Evolutionary conservation across 2,113 vertebrate genomes (phyloP).

Genomic region (Archilochus colubris): DNA sequence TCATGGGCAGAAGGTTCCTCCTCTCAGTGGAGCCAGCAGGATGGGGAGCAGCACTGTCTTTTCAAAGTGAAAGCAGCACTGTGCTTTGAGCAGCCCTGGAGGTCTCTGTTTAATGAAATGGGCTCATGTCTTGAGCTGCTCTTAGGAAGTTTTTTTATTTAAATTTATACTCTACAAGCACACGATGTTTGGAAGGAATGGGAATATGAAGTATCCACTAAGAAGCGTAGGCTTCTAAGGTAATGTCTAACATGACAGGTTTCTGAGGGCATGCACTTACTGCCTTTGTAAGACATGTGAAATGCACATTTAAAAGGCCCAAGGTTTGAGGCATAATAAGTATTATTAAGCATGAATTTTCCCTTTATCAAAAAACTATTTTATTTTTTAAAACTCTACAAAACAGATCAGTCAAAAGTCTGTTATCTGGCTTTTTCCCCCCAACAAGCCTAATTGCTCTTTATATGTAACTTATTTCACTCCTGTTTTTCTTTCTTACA

Average conservation of each 20-base stretch:
- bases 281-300: neutral
- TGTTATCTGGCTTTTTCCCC: neutral
- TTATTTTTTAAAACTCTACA: neutral
- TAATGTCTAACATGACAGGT: neutral
- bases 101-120: constrained; percentile 46
- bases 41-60: neutral
- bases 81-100: neutral
- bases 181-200: neutral
- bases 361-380: neutral
- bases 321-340: neutral
- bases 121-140: neutral
- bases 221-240: neutral
- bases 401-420: neutral
- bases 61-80: neutral
- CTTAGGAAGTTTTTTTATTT: neutral
- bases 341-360: neutral
- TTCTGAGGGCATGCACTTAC: neutral
- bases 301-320: rapidly evolving
- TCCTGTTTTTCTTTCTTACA: neutral
- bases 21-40: neutral
- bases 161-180: neutral
- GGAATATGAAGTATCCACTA: neutral
- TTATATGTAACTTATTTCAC: neutral
- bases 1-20: neutral
- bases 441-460: neutral